Base-by-base conservation (phyloP, 2,888 invertebrate species). In the Periphyllus acericola region DNA sequence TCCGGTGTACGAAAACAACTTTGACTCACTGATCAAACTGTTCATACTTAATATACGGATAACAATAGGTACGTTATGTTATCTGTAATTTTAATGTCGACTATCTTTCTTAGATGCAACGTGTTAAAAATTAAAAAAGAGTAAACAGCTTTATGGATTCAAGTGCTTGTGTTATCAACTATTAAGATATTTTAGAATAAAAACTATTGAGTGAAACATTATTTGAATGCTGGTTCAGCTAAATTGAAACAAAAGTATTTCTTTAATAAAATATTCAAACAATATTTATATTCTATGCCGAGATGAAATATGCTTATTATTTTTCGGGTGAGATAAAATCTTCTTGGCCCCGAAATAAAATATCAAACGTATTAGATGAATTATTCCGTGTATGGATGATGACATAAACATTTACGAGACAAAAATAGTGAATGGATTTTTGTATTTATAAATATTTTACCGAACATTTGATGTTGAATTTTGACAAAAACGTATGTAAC, bases 61-160 rank as follows among this genome's bases (percentile, higher is more conserved):
- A 32, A 76, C 46, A 21, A 52, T 52, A 52, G 29, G 71, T 29
- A 29, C 29, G 71, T 55, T 78, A 14, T 9, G 34, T 80, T 80
- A 80, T 80, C 36, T 80, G 34, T 66, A 6, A 36, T 80, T 80
- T 66, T 34, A 80, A 66, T 60, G n/a, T 66, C 66, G 36, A 66
- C 60, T 34, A 60, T 34, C 25, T 60, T 32, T 60, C 34, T 34
- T 21, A 17, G 60, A 80, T n/a, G 60, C 60, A 14, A 34, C 60
- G 60, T 66, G 36, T 66, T 66, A n/a, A 25, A 66, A 46, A 60
- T 32, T 60, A 17, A 79, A 79, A 80, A 21, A 36, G n/a, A 80
- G 36, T 80, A 80, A 80, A 80, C 60, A 60, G n/a, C 36, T 80
- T 36, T 60, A 17, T 60, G 34, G 34, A 34, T 36, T 80, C n/a